Evolutionary conservation across 2,888 invertebrate genomes (phyloP), one percentile per base, ranked within the genome.

Genomic region (Drosophila algonquin): DNA sequence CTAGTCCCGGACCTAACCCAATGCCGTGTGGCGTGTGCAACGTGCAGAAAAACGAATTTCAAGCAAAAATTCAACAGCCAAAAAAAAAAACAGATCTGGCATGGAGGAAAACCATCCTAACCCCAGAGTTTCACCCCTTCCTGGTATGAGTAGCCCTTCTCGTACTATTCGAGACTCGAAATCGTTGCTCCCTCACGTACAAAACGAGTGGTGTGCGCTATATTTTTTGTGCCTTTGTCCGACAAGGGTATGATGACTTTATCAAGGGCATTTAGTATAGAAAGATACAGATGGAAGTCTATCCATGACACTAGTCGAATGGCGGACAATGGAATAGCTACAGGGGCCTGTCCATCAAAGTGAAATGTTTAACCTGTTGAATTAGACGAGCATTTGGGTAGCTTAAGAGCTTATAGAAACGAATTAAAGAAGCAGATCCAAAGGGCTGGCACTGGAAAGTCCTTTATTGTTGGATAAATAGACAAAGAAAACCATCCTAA

Each of bases 41-140:
- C 18, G 61, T 70, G 83, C 80, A 73, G 72, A 77, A 78, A 83
- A 83, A 82, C 82, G 83, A 82, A 74, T 74, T 86, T 74, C 72
- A 46, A 70, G 87, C 75, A 64, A 65, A 73, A 57, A 73, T 62
- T 52, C 51, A 74, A 56, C 62, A 63, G 52, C 57, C 56, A 32
- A 60, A 54, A 60, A 61, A 55, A 57, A 68, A 68, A 56, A 69
- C n/a, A 61, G 51, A 18, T 27, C 18, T n/a, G 35, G 45, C n/a
- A 5, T 18, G 44, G 21, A 52, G 1, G n/a, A 27, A 14, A 16
- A 18, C 30, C 50, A 27, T n/a, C 27, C 50, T 24, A 50, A n/a
- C 40, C 40, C 14, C 14, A 7, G 9, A 50, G 10, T 16, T 55
- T 44, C 18, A 32, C 2, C 27, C 24, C 40, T 24, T 67, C 67